Conservation (phyloP, 2,113 vertebrate species). For the Actenoides hombroni region DNA sequence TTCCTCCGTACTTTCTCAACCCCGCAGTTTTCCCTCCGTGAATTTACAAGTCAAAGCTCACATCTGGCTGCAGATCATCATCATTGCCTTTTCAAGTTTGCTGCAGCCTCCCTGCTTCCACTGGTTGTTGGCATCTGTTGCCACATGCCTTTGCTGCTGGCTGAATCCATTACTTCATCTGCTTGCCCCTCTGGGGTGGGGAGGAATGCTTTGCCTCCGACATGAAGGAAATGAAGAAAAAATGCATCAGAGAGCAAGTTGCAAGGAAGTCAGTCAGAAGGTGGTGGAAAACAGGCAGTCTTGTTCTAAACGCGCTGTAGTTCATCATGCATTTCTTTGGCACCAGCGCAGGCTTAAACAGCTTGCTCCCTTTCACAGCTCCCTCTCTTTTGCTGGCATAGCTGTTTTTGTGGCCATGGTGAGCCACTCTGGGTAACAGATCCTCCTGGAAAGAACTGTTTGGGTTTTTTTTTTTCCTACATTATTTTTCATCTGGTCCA, state of each 20-base stretch:
- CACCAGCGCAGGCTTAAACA: not conserved
- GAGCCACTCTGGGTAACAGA: conserved; percentile 8
- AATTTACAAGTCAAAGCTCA: not conserved
- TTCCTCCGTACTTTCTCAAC: not conserved
- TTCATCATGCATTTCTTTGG: conserved; percentile 23
- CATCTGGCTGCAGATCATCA: not conserved
- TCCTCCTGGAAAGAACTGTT: conserved; percentile 25
- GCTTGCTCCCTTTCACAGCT: not conserved
- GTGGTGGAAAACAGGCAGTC: not conserved
- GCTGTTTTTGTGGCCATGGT: conserved; percentile 17
- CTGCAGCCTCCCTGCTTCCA: not conserved
- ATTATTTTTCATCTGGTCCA: conserved; percentile 47
- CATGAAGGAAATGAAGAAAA: not conserved
- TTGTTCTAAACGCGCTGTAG: not conserved
- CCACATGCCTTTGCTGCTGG: not conserved
- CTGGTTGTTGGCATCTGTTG: not conserved
- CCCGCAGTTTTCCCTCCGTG: not conserved
- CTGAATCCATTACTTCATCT: not conserved
- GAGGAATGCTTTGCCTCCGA: not conserved
- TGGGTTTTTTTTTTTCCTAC: not conserved
- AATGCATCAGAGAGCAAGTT: not conserved
- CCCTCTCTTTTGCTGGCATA: conserved; percentile 43
- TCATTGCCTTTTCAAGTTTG: conserved; percentile 10
- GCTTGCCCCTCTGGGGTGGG: not conserved
- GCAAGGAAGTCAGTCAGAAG: not conserved